phyloP scores from a whole-genome alignment of 2,888 invertebrate genomes.

The Aricia artaxerxes region DNA sequence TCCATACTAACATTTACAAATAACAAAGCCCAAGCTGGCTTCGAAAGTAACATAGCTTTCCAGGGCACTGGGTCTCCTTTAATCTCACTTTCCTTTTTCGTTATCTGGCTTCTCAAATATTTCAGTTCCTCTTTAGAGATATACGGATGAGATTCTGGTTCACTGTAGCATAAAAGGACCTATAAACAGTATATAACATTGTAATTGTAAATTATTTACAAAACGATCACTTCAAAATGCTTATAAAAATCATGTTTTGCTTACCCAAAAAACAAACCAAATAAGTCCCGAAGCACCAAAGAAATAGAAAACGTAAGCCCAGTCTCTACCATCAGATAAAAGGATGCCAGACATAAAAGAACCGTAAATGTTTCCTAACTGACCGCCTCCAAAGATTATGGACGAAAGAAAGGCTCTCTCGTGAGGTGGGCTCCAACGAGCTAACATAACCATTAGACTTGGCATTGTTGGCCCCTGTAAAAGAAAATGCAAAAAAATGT shows the following conservation, averaged over 20 bases:
- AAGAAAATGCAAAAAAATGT: neutral
- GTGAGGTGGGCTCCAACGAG: constrained; percentile 69
- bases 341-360: constrained; percentile 56
- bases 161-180: constrained; percentile 52
- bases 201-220: neutral
- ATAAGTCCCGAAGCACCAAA: constrained; percentile 26
- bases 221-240: neutral
- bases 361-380: constrained; percentile 62
- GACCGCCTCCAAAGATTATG: constrained; percentile 68
- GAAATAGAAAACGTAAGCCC: constrained; percentile 67
- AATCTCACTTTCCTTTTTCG: constrained; percentile 46
- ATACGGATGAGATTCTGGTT: constrained; percentile 56
- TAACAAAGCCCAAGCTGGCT: constrained; percentile 82
- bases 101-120: constrained; percentile 69
- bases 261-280: constrained; percentile 25
- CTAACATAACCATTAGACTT: constrained; percentile 73
- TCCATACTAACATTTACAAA: constrained; percentile 70
- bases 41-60: constrained; percentile 79
- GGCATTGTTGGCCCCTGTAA: constrained; percentile 80
- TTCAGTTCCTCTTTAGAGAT: constrained; percentile 59
- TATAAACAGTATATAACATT: constrained; percentile 33
- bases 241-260: neutral
- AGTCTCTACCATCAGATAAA: constrained; percentile 53
- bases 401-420: constrained; percentile 70
- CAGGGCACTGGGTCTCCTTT: constrained; percentile 78